Evolutionary conservation across 1,140 invertebrate genomes (phyloP), one percentile per base, ranked within the genome.

Genomic region (Goniozus legneri): DNA sequence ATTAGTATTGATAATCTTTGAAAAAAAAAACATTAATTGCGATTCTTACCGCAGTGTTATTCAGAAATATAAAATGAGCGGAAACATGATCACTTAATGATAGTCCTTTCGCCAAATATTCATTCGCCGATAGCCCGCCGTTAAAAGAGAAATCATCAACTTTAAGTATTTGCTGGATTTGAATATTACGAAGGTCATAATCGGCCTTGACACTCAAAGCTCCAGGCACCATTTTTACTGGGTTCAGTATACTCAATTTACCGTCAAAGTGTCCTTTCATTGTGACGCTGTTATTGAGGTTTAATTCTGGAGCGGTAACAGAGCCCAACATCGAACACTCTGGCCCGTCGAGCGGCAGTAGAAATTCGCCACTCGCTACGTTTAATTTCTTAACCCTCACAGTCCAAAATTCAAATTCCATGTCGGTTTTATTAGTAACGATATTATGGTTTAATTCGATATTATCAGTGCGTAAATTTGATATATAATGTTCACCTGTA

Each of bases 281-380:
- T n/a, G 50, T 1, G 18, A 68, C 36, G 0, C 30, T 22, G 7
- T 46, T 36, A 13, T 46, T 55, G 1, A 69, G 2, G 44, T 22
- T 52, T 8, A 60, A 19, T 46, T 54, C 60, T 2, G 50, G 20
- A 12, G 53, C 54, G 8, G 35, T 60, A 12, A 67, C 37, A 1
- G 43, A 52, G 6, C 58, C 57, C 4, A 27, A 48, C 40, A 68
- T 58, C 3, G n/a, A 40, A 2, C 44, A 40, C 0, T 19, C 15
- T 12, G 40, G 13, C 2, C 58, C 53, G 27, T 66, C 54, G 14
- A 64, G 14, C 6, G 65, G 60, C 3, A 69, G 47, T 6, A 69
- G 52, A 24, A 57, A 36, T 16, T 51, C 45, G 8, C 44, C 49
- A 0, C 47, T 14, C 1, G 13, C 40, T 13, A 64, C 6, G 20